phyloP scores from a whole-genome alignment of 2,888 invertebrate species.

The Deilephila porcellus region DNA sequence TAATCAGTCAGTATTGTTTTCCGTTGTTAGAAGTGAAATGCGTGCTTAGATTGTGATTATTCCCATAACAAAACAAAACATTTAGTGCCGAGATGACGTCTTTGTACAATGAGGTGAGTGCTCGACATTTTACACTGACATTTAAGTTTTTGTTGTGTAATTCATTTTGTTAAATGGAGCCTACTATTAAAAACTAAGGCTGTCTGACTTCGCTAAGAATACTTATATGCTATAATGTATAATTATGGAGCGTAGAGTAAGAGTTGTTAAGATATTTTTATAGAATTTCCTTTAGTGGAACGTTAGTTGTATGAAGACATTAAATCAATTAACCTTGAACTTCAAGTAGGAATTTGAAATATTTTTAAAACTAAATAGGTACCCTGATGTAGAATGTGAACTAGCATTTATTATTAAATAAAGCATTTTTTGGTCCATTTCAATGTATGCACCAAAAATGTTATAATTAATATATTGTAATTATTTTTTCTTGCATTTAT shows the following conservation, averaged over 20 bases:
- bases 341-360: background rate
- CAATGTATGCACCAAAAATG: background rate
- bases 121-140: conserved; percentile 75
- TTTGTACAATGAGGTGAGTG: conserved; percentile 80
- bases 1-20: conserved; percentile 27
- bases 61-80: conserved; percentile 64
- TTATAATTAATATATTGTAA: background rate
- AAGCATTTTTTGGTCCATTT: no score
- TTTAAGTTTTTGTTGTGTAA: conserved; percentile 77
- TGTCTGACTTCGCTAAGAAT: background rate
- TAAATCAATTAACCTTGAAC: background rate
- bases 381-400: no score
- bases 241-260: background rate
- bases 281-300: background rate
- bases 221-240: background rate
- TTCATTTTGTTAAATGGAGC: conserved; percentile 45
- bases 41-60: conserved; percentile 69
- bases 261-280: background rate
- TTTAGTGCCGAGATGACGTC: conserved; percentile 72
- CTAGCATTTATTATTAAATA: no score
- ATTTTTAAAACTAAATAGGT: background rate
- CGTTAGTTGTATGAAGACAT: background rate
- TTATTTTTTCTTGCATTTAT: background rate
- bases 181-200: conserved; percentile 5
- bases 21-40: conserved; percentile 62